Evolutionary conservation across 1,140 invertebrate species (phyloP).

Genomic region (Planococcus citri): DNA sequence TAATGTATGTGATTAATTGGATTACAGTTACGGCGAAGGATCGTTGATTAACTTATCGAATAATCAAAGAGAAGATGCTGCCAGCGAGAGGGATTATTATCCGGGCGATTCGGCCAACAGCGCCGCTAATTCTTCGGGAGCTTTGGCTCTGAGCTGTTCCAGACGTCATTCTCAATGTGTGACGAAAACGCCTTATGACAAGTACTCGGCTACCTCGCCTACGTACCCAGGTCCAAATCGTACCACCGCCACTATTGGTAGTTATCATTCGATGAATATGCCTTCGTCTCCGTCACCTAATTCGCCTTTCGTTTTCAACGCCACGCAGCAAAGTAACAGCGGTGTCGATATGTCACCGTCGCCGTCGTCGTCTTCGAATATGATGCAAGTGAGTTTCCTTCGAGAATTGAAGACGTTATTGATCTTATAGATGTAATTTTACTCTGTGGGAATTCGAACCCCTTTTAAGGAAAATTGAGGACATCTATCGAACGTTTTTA

Average conservation of each 20-base stretch:
- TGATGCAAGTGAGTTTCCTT: background rate
- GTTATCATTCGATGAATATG: background rate
- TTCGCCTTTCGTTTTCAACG: background rate
- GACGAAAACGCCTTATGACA: background rate
- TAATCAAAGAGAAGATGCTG: background rate
- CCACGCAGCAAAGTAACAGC: background rate
- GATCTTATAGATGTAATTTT: no score
- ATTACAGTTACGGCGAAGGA: background rate
- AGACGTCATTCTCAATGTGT: constrained; percentile 5
- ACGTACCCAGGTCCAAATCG: background rate
- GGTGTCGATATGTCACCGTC: no score
- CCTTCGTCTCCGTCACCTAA: background rate
- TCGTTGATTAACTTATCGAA: background rate
- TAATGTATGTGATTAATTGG: background rate
- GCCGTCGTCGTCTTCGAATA: no score
- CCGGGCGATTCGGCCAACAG: background rate
- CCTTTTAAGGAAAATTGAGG: no score
- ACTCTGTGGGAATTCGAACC: no score
- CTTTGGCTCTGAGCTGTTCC: background rate
- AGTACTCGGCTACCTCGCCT: background rate
- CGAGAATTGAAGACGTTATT: no score
- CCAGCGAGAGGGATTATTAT: background rate
- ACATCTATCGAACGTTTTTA: no score
- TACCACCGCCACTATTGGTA: background rate
- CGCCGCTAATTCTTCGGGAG: background rate